These are phyloP conservation scores for Papilio gigon DNA, from an alignment of 2,888 invertebrate species.

Conservation along the genomic window DNA sequence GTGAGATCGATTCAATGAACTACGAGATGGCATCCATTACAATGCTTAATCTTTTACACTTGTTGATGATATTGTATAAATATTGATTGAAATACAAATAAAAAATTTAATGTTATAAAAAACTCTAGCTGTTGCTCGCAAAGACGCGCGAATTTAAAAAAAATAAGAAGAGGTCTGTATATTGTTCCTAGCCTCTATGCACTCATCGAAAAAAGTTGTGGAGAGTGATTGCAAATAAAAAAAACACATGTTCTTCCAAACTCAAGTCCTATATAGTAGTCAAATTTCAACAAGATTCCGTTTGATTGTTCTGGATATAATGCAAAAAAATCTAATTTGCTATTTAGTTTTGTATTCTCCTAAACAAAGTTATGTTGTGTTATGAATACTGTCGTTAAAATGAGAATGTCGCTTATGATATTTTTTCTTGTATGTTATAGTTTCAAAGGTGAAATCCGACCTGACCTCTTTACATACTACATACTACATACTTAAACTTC, in stretches of 20 bases:
- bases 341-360: background rate
- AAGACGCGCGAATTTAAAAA: too few relatives aligned
- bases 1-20: slow-evolving; percentile 27
- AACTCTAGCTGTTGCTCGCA: too few relatives aligned
- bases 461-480: slow-evolving; percentile 7
- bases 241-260: too few relatives aligned
- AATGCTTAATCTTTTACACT: background rate
- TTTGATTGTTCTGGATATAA: too few relatives aligned
- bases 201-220: too few relatives aligned
- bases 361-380: background rate
- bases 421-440: background rate
- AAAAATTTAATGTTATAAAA: too few relatives aligned
- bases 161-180: too few relatives aligned
- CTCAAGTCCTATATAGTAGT: too few relatives aligned
- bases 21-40: slow-evolving; percentile 10
- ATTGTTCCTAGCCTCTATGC: too few relatives aligned
- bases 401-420: background rate
- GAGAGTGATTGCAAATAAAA: too few relatives aligned
- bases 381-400: background rate
- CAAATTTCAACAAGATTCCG: too few relatives aligned
- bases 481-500: background rate
- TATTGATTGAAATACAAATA: background rate
- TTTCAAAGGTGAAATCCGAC: slow-evolving; percentile 4
- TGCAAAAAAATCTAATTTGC: too few relatives aligned
- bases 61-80: background rate